Percentiles rank a stretch among this genome's conserved stretches.
Conservation (phyloP, 2,113 vertebrate genomes). For the Pomatorhinus ruficollis region DNA sequence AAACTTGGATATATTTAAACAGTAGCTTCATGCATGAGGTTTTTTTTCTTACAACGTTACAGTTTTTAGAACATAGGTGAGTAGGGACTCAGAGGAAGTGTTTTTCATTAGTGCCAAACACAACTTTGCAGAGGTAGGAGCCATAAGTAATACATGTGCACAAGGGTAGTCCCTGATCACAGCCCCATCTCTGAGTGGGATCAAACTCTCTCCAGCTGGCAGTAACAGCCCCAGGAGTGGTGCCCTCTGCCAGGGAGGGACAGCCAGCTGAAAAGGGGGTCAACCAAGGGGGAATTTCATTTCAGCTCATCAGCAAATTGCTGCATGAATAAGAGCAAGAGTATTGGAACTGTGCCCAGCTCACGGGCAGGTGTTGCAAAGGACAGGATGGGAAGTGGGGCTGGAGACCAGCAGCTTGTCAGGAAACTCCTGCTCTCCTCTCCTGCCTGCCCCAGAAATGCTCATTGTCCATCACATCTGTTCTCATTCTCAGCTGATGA, state of each 20-base stretch:
- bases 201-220: rapidly evolving
- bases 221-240: neutral
- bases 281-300: neutral
- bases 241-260: neutral
- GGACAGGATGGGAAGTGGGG: neutral
- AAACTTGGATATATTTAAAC: neutral
- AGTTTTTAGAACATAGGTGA: neutral
- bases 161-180: too few relatives aligned
- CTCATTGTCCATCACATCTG: neutral
- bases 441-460: neutral
- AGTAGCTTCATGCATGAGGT: neutral
- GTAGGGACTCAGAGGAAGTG: neutral
- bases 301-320: neutral
- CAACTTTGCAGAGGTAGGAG: neutral
- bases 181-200: rapidly evolving
- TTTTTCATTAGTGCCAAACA: neutral
- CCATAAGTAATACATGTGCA: rapidly evolving
- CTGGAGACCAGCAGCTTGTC: neutral
- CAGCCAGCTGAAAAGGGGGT: neutral
- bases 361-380: neutral
- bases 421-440: neutral
- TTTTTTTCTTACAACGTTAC: too few relatives aligned
- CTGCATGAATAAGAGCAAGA: neutral
- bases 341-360: neutral
- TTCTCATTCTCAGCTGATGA: neutral